Evolutionary conservation across 2,797 vertebrate genomes (phyloP).

Genomic region (Chelidonichthys spinosus): DNA sequence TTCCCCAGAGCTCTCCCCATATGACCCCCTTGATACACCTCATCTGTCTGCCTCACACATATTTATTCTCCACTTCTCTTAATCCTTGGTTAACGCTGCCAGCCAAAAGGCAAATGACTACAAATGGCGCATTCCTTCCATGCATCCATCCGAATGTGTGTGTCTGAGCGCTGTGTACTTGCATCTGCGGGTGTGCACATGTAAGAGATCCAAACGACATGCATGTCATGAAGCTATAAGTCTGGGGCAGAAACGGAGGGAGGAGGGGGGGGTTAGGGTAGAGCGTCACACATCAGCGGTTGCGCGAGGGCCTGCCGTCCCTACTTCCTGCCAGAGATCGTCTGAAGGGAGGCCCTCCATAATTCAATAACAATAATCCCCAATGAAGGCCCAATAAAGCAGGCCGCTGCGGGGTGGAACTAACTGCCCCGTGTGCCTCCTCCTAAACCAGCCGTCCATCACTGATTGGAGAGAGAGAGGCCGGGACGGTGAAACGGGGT

Average conservation of each 20-base stretch:
- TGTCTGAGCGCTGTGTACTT: conserved; percentile 7
- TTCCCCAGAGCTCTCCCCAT: conserved; percentile 57
- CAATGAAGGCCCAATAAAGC: conserved; percentile 82
- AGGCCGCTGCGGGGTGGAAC: conserved; percentile 71
- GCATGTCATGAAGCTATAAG: conserved; percentile 14
- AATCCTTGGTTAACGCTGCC: conserved; percentile 54
- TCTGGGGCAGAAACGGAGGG: background rate
- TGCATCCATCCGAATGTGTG: conserved; percentile 34
- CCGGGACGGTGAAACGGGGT: conserved; percentile 42
- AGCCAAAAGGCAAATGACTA: conserved; percentile 56
- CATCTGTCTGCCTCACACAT: conserved; percentile 63
- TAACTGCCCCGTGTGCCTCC: conserved; percentile 68
- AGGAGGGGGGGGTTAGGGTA: conserved; percentile 11
- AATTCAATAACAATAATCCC: conserved; percentile 88
- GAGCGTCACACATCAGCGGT: conserved; percentile 67
- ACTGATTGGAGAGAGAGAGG: conserved; percentile 57
- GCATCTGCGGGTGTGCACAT: conserved; percentile 7
- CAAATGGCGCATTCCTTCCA: conserved; percentile 58
- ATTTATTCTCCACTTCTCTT: conserved; percentile 38
- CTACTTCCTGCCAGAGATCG: conserved; percentile 66
- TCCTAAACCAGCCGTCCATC: conserved; percentile 63
- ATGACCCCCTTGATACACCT: conserved; percentile 48
- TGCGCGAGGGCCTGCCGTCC: conserved; percentile 60
- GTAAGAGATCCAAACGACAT: conserved; percentile 23
- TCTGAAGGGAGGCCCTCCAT: conserved; percentile 72